phyloP scores from a whole-genome alignment of 2,113 vertebrate species.

The Nyctibius bracteatus region DNA sequence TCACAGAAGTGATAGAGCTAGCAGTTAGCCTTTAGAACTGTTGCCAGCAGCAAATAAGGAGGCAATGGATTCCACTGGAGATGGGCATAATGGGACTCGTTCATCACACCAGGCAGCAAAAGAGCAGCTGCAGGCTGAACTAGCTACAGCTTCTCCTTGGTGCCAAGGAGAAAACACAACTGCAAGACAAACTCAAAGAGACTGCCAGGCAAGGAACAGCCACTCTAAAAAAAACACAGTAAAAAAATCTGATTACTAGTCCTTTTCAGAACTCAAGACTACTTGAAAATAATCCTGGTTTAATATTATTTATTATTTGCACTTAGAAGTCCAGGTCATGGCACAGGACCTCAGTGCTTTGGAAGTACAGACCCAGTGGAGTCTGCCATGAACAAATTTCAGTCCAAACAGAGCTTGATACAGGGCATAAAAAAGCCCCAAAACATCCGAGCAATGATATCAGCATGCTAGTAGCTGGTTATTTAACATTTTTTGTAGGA shows the following conservation, averaged over 20 bases:
- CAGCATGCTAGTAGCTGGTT: background rate
- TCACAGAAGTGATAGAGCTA: background rate
- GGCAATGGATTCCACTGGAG: background rate
- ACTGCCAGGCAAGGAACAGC: accelerated
- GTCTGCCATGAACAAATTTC: background rate
- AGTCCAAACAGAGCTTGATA: background rate
- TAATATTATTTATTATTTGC: background rate
- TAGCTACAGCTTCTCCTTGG: background rate
- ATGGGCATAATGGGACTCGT: background rate
- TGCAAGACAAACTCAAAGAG: background rate
- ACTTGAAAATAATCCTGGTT: background rate
- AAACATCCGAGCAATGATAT: background rate
- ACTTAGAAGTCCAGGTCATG: background rate
- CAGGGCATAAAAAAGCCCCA: accelerated
- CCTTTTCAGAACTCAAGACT: background rate
- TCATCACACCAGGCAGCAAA: background rate
- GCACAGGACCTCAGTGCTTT: background rate
- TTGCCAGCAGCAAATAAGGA: background rate
- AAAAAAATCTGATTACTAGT: background rate
- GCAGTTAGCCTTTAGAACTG: background rate
- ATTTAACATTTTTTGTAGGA: background rate
- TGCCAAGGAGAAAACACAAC: background rate
- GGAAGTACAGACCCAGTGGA: background rate
- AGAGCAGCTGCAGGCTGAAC: background rate
- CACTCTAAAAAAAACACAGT: background rate